A percentile compares a stretch with the other conserved stretches of the same genome.
phyloP scores from a whole-genome alignment of 2,888 invertebrate genomes.

The Ernsta delagoae region DNA sequence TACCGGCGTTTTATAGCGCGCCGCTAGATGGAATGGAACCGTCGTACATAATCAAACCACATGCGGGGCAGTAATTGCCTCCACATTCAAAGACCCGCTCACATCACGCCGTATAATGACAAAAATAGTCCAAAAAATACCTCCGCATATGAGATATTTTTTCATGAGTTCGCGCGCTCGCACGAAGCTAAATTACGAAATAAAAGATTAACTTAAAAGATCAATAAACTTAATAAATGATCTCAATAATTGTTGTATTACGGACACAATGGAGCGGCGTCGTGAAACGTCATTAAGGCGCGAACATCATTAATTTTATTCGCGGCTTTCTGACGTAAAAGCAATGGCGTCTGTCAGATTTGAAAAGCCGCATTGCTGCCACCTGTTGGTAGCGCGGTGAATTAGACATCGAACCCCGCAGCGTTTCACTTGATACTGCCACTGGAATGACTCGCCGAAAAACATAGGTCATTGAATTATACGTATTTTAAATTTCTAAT shows the following conservation, averaged over 20 bases:
- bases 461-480: slow-evolving; percentile 36
- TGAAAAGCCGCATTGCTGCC: slow-evolving; percentile 80
- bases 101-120: slow-evolving; percentile 85
- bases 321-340: slow-evolving; percentile 82
- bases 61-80: slow-evolving; percentile 84
- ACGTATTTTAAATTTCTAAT: slow-evolving; percentile 25
- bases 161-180: slow-evolving; percentile 79
- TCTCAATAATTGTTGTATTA: slow-evolving; percentile 86
- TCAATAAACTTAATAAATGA: slow-evolving; percentile 86
- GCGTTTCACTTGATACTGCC: slow-evolving; percentile 80
- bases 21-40: slow-evolving; percentile 76
- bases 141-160: slow-evolving; percentile 83
- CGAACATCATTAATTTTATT: slow-evolving; percentile 85
- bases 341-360: slow-evolving; percentile 84
- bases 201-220: slow-evolving; percentile 85
- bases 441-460: slow-evolving; percentile 75
- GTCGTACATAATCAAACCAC: slow-evolving; percentile 83
- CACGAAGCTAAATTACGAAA: slow-evolving; percentile 83
- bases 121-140: slow-evolving; percentile 84
- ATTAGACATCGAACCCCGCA: slow-evolving; percentile 79
- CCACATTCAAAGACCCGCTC: slow-evolving; percentile 82
- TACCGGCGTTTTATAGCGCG: slow-evolving; percentile 71
- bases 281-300: slow-evolving; percentile 84
- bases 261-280: slow-evolving; percentile 84
- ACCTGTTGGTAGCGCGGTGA: slow-evolving; percentile 84